phyloP scores from a whole-genome alignment of 2,797 vertebrate genomes.

The Chloroceryle inda region DNA sequence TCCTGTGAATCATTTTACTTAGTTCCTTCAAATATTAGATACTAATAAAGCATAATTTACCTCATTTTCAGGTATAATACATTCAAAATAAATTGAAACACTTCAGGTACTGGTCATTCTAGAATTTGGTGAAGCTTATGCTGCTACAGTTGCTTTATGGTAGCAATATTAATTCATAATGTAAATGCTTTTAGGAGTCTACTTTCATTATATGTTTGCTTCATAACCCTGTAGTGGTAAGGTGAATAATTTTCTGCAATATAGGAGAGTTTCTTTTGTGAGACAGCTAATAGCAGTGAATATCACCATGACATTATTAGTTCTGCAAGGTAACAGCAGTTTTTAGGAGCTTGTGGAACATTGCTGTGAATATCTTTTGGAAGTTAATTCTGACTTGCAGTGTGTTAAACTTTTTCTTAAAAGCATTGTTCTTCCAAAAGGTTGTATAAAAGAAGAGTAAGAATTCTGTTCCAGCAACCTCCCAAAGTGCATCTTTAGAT shows the following conservation, averaged over 20 bases:
- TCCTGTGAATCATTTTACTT: neutral
- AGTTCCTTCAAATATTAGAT: neutral
- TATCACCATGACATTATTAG: neutral
- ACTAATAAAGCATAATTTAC: neutral
- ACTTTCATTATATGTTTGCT: neutral
- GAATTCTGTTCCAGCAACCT: neutral
- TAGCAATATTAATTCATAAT: neutral
- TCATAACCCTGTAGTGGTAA: constrained; percentile 2
- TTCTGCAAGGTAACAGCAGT: neutral
- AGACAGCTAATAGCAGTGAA: neutral
- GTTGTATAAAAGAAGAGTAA: neutral
- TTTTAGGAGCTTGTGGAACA: constrained; percentile 11
- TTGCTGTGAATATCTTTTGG: neutral
- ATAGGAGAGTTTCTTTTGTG: neutral
- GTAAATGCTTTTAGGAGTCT: neutral
- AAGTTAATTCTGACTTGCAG: constrained; percentile 12
- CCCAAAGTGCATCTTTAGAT: neutral
- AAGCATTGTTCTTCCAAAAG: neutral
- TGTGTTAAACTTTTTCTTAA: neutral
- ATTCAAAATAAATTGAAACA: neutral
- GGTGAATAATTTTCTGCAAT: constrained; percentile 34
- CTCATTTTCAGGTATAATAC: neutral
- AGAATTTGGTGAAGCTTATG: neutral
- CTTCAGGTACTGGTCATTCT: neutral
- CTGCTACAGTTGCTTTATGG: neutral